These are phyloP conservation scores for Cinclus mexicanus DNA, from an alignment of 2,113 vertebrate species.

Conservation along the genomic window DNA sequence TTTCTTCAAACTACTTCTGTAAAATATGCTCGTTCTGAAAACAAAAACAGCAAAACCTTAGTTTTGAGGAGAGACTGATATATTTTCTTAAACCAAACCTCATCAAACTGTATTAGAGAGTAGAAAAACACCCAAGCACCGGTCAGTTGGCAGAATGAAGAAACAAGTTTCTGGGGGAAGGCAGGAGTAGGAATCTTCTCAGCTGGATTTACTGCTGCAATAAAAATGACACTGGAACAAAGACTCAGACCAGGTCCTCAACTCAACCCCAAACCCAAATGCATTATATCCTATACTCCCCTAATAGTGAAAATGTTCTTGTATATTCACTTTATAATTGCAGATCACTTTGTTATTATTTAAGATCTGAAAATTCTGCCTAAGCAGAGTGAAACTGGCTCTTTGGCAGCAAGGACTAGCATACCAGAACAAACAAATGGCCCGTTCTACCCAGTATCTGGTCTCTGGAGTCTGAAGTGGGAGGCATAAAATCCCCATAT, in stretches of 20 bases:
- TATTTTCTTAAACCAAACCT: not conserved
- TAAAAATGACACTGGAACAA: not conserved
- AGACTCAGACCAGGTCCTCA: not conserved
- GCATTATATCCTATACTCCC: not conserved
- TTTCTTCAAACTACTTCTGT: not conserved
- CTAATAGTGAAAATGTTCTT: not conserved
- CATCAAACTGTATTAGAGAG: not conserved
- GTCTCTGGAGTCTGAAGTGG: conserved; percentile 52
- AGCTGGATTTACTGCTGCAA: not conserved
- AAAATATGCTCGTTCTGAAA: not conserved
- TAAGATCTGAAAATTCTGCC: not conserved
- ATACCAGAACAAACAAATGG: conserved; percentile 54
- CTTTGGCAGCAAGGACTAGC: not conserved
- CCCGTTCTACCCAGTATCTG: not conserved
- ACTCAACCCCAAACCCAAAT: not conserved
- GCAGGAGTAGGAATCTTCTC: not conserved
- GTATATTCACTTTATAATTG: not conserved
- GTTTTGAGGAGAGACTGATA: not conserved
- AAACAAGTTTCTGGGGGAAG: not conserved
- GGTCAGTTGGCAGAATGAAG: not conserved
- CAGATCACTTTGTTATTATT: not conserved
- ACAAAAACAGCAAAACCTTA: not conserved
- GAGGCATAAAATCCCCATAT: conserved; percentile 61
- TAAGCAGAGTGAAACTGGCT: not conserved
- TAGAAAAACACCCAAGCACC: not conserved